Evolutionary conservation across 2,797 vertebrate genomes (phyloP).

Genomic region (Malacoraja senta): DNA sequence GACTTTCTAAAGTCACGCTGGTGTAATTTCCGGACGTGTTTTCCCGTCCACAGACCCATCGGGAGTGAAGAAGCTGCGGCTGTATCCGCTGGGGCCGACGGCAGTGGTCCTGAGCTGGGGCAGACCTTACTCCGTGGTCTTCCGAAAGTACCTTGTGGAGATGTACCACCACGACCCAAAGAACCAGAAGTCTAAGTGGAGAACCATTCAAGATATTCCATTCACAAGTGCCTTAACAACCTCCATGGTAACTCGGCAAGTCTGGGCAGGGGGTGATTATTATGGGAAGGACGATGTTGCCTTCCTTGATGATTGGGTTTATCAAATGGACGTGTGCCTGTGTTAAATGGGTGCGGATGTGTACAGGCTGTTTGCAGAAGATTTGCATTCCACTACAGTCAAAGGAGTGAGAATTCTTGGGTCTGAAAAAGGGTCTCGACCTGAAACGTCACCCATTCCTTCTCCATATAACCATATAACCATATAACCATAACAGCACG

Average conservation of each 20-base stretch:
- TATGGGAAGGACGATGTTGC: not conserved
- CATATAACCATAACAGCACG: no score
- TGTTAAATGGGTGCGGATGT: not conserved
- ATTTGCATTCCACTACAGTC: not conserved
- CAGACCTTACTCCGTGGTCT: constrained; percentile 78
- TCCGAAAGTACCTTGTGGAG: constrained; percentile 87
- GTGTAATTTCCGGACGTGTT: not conserved
- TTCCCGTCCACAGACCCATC: constrained; percentile 69
- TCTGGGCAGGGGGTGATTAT: not conserved
- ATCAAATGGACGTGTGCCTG: not conserved
- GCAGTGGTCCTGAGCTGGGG: constrained; percentile 85
- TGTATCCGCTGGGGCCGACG: constrained; percentile 79
- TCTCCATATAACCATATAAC: no score
- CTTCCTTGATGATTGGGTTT: not conserved
- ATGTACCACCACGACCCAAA: constrained; percentile 91
- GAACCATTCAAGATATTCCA: constrained; percentile 90
- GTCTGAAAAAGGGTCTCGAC: no score
- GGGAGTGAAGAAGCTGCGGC: constrained; percentile 75
- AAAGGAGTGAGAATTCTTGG: not conserved
- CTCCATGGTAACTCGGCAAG: constrained; percentile 70
- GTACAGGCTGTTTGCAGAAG: not conserved
- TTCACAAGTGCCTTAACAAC: constrained; percentile 78
- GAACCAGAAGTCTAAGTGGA: constrained; percentile 87
- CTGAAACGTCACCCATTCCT: no score
- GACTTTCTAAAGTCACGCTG: no score